A percentile compares a stretch with the other conserved stretches of the same genome.
Evolutionary conservation across 2,113 vertebrate genomes (phyloP).

Genomic region (Platichthys stellatus): DNA sequence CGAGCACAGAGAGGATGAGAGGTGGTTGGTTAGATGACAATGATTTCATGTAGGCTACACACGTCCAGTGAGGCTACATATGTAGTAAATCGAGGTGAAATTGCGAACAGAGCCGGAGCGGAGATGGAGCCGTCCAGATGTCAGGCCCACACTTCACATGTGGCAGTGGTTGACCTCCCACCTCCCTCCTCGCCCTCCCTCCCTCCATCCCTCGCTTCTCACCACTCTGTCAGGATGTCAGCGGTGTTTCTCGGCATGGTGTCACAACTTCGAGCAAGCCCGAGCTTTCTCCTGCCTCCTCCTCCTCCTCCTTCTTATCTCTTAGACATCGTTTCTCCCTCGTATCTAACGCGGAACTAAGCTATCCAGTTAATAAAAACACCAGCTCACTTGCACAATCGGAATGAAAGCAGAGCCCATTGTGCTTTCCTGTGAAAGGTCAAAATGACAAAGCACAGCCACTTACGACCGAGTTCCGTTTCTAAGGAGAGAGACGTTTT

Average conservation of each 20-base stretch:
- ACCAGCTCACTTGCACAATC: neutral
- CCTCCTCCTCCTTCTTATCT: constrained; percentile 1
- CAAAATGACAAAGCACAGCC: constrained; percentile 13
- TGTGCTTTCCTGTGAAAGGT: neutral
- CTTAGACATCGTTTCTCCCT: neutral
- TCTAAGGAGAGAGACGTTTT: neutral
- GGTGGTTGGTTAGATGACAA: neutral
- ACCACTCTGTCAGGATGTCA: constrained; percentile 61
- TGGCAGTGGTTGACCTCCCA: constrained; percentile 78
- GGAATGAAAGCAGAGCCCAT: neutral
- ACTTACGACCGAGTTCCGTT: constrained; percentile 5
- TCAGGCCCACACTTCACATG: constrained; percentile 69
- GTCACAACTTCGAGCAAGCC: constrained; percentile 38
- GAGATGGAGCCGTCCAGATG: constrained; percentile 49
- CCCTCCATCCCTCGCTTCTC: constrained; percentile 59
- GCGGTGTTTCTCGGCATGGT: constrained; percentile 50
- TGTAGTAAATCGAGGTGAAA: neutral
- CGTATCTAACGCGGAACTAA: neutral
- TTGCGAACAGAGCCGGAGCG: constrained; percentile 7
- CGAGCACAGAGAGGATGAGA: constrained; percentile 20
- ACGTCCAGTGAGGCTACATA: neutral
- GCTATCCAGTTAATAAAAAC: constrained; percentile 6
- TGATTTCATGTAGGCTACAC: constrained; percentile 7
- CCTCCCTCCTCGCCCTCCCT: constrained; percentile 33
- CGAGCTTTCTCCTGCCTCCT: constrained; percentile 10